A percentile compares a stretch with the other conserved stretches of the same genome.
phyloP scores from a whole-genome alignment of 2,113 vertebrate species.

The Diphyllodes magnificus region DNA sequence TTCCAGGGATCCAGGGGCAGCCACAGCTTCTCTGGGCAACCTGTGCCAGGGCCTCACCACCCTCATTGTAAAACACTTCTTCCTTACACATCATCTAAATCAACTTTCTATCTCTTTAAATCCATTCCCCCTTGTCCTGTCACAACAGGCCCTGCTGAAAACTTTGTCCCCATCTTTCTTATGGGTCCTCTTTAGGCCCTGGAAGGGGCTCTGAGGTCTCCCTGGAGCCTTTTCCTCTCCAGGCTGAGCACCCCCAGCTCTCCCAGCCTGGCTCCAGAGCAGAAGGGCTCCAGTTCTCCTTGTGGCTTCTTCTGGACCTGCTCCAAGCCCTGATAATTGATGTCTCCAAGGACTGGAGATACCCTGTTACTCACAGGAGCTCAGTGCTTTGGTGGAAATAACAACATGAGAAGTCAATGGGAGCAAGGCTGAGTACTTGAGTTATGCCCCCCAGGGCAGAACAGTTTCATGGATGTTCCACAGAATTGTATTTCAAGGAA shows the following conservation, averaged over 20 bases:
- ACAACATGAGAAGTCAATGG: not conserved
- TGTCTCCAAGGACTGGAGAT: not conserved
- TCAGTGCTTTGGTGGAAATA: not conserved
- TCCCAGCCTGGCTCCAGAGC: not conserved
- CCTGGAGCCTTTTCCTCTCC: not conserved
- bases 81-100: not conserved
- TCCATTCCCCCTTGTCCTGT: too few species aligned
- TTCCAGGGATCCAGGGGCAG: not conserved
- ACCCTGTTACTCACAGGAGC: fast-evolving
- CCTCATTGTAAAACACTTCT: not conserved
- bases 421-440: not conserved
- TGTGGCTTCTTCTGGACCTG: not conserved
- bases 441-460: not conserved
- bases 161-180: not conserved
- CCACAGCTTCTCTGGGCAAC: not conserved
- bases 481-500: not conserved
- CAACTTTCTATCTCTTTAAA: too few species aligned
- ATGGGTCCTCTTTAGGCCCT: not conserved
- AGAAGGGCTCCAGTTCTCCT: not conserved
- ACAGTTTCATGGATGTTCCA: not conserved
- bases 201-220: not conserved
- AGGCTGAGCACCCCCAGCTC: not conserved
- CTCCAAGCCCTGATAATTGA: not conserved
- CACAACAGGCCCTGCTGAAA: not conserved
- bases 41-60: not conserved